Conservation (phyloP, 2,113 vertebrate genomes). For the Sus scrofa region T2T-Sscrofa CM000820.6:40992001-40992500, state of each 20-base stretch:
- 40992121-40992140: neutral
- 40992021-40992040: neutral
- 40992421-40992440: neutral
- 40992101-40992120: neutral
- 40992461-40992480: neutral
- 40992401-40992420: neutral
- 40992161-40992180: neutral
- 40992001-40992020: neutral
- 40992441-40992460: neutral
- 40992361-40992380: neutral
- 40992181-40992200: neutral
- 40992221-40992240: conserved; percentile 45
- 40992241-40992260: conserved; percentile 49
- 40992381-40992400: neutral
- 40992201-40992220: neutral
- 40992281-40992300: neutral
- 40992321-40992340: neutral
- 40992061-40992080: conserved; percentile 12
- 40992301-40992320: neutral
- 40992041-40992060: neutral
- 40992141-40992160: neutral
- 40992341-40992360: neutral
- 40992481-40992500: neutral
- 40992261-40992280: neutral
- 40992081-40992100: neutral